Conservation (phyloP, 2,888 invertebrate species). For the Ommatoiulus sabulosus region DNA sequence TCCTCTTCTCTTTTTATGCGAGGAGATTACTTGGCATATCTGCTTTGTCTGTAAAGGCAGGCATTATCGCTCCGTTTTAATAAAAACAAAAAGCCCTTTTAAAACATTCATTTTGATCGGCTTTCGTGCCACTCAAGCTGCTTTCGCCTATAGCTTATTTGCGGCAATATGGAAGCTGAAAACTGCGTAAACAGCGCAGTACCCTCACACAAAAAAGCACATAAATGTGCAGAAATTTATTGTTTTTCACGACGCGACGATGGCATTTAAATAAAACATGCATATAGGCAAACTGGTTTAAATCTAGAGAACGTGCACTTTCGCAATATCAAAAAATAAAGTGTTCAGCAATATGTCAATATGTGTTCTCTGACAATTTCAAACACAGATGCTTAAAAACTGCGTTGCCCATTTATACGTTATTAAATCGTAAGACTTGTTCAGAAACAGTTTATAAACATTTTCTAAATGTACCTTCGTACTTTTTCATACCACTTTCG, state of each 20-base stretch:
- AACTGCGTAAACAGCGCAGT: not conserved
- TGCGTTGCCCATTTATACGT: no score
- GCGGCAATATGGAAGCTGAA: not conserved
- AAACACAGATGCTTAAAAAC: no score
- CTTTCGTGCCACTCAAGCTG: constrained; percentile 27
- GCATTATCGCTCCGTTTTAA: constrained; percentile 22
- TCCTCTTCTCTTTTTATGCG: not conserved
- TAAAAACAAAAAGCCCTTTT: constrained; percentile 9
- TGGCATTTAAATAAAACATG: not conserved
- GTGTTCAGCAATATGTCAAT: no score
- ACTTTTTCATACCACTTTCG: no score
- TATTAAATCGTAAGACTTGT: no score
- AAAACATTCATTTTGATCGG: constrained; percentile 36
- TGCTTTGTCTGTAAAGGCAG: constrained; percentile 4
- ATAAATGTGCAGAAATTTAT: not conserved
- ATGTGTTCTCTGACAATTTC: no score
- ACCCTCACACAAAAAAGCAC: not conserved
- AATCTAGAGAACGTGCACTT: no score
- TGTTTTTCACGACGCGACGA: not conserved
- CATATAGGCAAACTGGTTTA: not conserved
- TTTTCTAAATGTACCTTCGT: no score
- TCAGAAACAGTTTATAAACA: no score
- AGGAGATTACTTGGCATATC: constrained; percentile 7
- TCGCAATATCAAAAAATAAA: no score
- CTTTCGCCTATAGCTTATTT: not conserved